Evolutionary conservation across 2,113 vertebrate species (phyloP), one percentile per base, ranked within the genome.

Genomic region (Sturnus vulgaris): DNA sequence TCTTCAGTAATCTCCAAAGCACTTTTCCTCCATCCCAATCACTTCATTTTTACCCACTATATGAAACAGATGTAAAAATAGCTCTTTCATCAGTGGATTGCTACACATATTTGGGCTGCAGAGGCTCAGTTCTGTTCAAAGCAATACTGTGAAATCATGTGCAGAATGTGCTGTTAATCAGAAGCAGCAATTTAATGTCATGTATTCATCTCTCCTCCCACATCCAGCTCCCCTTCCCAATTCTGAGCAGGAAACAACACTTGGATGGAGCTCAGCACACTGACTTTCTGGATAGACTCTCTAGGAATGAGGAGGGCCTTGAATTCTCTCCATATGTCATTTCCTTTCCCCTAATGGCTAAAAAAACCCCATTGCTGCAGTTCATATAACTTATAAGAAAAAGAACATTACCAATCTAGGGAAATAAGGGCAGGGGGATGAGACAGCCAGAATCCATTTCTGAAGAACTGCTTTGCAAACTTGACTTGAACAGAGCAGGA

Each of bases 51-150:
- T 93, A 81, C 65, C 87, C 89, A 31, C 86, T 93, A 92, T 97
- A 76, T 82, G 94, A 98, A 97, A 93, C 97, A 97, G 96, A 97
- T 97, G 96, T 96, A 96, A 95, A 97, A 96, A 89, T 95, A 95
- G 91, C 90, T 73, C 76, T 93, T 96, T 95, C 92, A 95, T 73
- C 72, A 91, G 79, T 37, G 63, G 39, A 82, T 94, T 90, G 86
- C 55, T 86, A 30, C 83, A 87, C 64, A 49, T 76, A 81, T 70
- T 96, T 96, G 92, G 73, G 90, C 82, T 94, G 75, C 60, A 82
- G 84, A 70, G 22, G 23, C 78, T 81, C 52, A 37, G 7, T 61
- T 70, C 50, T 87, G 76, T 94, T 94, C 89, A 82, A 92, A 70
- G 66, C 49, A 88, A 61, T 27, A 7, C 82, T 94, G 82, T 83